A percentile compares a stretch with the other conserved stretches of the same genome.
Evolutionary conservation across 92 coral and sea anemone species (phyloP).

Genomic region (Porites divaricata): DNA sequence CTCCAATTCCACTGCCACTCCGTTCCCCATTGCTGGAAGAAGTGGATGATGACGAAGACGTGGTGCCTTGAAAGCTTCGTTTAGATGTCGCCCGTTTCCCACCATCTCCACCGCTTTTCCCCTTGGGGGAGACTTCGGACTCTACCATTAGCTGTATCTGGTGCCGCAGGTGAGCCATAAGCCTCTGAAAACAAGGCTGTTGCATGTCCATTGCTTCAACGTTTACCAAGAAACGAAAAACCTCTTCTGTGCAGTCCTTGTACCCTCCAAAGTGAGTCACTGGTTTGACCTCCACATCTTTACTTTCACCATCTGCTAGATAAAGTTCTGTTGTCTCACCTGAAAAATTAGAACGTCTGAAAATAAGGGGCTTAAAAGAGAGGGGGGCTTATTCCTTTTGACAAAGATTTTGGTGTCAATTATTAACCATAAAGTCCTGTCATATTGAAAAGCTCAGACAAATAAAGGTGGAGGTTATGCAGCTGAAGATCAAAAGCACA

Average conservation of each 20-base stretch:
- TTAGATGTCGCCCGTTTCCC: slow-evolving; percentile 28
- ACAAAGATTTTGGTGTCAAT: too few species aligned
- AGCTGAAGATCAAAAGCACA: too few species aligned
- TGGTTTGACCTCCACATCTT: slow-evolving; percentile 8
- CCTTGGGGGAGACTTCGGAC: slow-evolving; percentile 17
- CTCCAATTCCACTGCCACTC: slow-evolving; percentile 40
- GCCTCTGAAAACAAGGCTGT: slow-evolving; percentile 75
- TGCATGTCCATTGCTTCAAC: slow-evolving; percentile 77
- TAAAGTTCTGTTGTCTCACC: slow-evolving; percentile 2
- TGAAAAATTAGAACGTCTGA: not conserved
- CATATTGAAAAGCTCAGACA: too few species aligned
- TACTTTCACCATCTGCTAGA: not conserved
- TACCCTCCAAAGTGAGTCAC: slow-evolving; percentile 66
- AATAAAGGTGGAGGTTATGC: too few species aligned
- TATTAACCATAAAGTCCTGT: too few species aligned
- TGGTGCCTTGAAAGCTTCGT: slow-evolving; percentile 31
- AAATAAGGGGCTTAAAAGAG: too few species aligned
- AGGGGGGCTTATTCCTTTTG: too few species aligned
- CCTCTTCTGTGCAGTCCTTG: slow-evolving; percentile 77
- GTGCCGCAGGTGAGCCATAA: slow-evolving; percentile 74
- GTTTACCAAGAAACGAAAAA: slow-evolving; percentile 65
- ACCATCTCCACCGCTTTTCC: slow-evolving; percentile 2
- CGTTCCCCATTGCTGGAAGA: slow-evolving; percentile 31
- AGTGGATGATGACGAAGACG: slow-evolving; percentile 46
- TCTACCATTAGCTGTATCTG: slow-evolving; percentile 53